Conservation (phyloP, 2,113 vertebrate species). For the Collichthys lucidus region DNA sequence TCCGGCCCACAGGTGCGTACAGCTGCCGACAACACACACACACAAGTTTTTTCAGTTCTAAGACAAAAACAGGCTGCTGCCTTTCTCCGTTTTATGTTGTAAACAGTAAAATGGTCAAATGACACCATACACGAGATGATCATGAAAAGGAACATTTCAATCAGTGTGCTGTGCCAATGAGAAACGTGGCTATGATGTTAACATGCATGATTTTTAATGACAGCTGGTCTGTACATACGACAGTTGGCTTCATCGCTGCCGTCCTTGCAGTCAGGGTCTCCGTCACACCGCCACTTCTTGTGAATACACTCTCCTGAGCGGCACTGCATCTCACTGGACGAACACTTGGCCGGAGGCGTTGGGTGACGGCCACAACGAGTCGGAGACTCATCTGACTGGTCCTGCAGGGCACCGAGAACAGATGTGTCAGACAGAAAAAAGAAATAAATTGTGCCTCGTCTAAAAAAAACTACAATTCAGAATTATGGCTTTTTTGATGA, state of each 20-base stretch:
- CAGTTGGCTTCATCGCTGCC: slow-evolving; percentile 96
- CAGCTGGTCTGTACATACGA: slow-evolving; percentile 85
- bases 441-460: background rate
- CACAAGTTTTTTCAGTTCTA: background rate
- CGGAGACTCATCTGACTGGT: slow-evolving; percentile 93
- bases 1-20: slow-evolving; percentile 91
- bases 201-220: background rate
- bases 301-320: slow-evolving; percentile 95
- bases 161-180: background rate
- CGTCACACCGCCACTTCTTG: slow-evolving; percentile 97
- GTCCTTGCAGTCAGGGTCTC: slow-evolving; percentile 96
- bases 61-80: background rate
- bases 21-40: slow-evolving; percentile 82
- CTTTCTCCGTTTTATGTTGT: background rate
- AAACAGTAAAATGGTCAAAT: no score
- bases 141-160: background rate
- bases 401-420: slow-evolving; percentile 54
- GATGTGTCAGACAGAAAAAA: background rate
- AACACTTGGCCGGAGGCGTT: slow-evolving; percentile 87
- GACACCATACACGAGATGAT: no score
- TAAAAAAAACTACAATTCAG: background rate
- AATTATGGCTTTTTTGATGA: background rate
- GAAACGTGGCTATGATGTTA: background rate
- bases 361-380: slow-evolving; percentile 91
- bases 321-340: slow-evolving; percentile 90